Evolutionary conservation across 1,140 invertebrate species (phyloP).

Genomic region (Lordiphosa mommai): DNA sequence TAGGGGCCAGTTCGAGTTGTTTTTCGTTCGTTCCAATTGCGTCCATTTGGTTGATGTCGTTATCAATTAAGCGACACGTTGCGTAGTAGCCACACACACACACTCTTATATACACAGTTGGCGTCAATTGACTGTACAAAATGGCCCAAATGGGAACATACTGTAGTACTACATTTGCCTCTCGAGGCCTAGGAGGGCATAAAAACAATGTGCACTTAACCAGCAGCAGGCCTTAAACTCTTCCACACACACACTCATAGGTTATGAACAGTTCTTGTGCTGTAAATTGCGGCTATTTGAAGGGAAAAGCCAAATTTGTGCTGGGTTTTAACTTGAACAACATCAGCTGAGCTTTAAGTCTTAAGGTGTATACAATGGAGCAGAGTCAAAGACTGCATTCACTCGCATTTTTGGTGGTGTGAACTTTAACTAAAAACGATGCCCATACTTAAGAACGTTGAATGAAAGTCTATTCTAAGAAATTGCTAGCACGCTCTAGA

Average conservation of each 20-base stretch:
- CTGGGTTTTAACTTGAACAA: constrained; percentile 11
- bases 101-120: constrained; percentile 61
- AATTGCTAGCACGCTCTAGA: too few relatives aligned
- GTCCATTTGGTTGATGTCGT: constrained; percentile 69
- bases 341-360: too few relatives aligned
- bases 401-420: too few relatives aligned
- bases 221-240: constrained; percentile 20
- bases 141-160: constrained; percentile 38
- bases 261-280: constrained; percentile 38
- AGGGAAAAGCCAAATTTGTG: constrained; percentile 9
- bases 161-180: constrained; percentile 8
- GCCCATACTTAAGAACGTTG: too few relatives aligned
- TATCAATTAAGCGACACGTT: constrained; percentile 74
- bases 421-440: too few relatives aligned
- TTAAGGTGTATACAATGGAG: background rate
- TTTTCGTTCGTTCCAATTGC: constrained; percentile 48
- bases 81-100: constrained; percentile 45
- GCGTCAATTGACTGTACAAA: constrained; percentile 55
- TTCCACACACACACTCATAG: background rate
- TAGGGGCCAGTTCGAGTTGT: constrained; percentile 5
- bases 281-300: constrained; percentile 33
- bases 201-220: constrained; percentile 57
- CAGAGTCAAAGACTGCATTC: too few relatives aligned
- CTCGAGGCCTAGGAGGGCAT: constrained; percentile 16
- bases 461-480: too few relatives aligned